Evolutionary conservation across 2,797 vertebrate species (phyloP).

Genomic region (Coluber constrictor): DNA sequence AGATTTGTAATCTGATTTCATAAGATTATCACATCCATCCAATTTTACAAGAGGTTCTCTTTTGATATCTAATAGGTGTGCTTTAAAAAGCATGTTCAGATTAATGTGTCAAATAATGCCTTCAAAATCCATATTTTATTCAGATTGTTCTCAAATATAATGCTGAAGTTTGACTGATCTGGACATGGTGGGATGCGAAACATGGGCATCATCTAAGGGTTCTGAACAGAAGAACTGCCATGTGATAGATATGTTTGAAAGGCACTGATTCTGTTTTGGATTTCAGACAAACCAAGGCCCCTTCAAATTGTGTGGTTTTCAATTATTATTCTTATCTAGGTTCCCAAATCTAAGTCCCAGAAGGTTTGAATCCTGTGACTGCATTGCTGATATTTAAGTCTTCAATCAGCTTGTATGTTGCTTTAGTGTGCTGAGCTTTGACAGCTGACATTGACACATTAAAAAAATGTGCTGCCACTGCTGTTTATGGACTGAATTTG

Average conservation of each 20-base stretch:
- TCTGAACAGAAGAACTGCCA: neutral
- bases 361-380: neutral
- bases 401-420: neutral
- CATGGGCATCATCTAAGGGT: neutral
- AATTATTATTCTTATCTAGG: neutral
- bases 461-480: neutral
- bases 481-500: neutral
- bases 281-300: neutral
- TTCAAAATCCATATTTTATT: neutral
- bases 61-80: neutral
- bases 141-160: neutral
- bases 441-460: neutral
- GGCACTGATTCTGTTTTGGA: neutral
- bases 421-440: neutral
- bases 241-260: neutral
- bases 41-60: neutral
- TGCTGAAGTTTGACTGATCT: neutral
- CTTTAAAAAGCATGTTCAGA: neutral
- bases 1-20: neutral
- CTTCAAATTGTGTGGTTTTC: neutral
- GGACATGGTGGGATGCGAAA: neutral
- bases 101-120: neutral
- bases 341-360: neutral
- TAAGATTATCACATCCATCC: fast-evolving
- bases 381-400: neutral